Evolutionary conservation across 2,113 vertebrate genomes (phyloP), one percentile per base, ranked within the genome.

Genomic region (Daboia siamensis): DNA sequence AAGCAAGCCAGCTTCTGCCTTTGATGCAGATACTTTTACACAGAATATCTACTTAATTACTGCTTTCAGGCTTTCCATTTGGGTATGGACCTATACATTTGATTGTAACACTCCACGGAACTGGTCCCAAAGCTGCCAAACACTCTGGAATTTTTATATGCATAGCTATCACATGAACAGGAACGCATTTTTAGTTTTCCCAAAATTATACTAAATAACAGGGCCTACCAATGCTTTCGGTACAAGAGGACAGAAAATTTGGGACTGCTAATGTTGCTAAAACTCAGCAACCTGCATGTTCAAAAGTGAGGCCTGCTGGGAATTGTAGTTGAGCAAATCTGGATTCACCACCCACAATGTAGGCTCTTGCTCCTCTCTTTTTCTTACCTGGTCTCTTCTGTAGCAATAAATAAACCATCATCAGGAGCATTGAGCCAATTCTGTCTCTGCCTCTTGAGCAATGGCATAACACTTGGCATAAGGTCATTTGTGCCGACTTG

Each of bases 381-480:
- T 89, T 93, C 97, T 97, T 98, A 99, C 98, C 98, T 99, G 97
- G 98, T 98, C 97, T 99, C 98, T 97, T 98, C 97, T 95, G 98
- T 98, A 96, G 98, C 98, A 92, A 98, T 98, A 96, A 99, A 99
- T 97, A 99, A 99, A 97, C 98, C 98, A 97, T 98, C 98, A 88
- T 98, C 98, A 26, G 98, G 98, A 90, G 98, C 98, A 95, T 98
- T 98, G 24, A 99, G 98, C 98, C 98, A 99, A 93, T 99, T 99
- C 88, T 98, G 98, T 69, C 98, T 98, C 94, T 98, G 98, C 94
- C 98, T 99, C 94, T 98, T 98, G 95, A 98, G 98, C 96, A 98
- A 98, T 91, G 98, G 97, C 92, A 98, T 97, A 74, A 96, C 93
- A 92, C 98, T 96, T 91, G 95, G 96, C 88, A 98, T 97, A 94